These are phyloP conservation scores for Brenthis ino DNA, from an alignment of 2,888 invertebrate species.

Conservation along the genomic window DNA sequence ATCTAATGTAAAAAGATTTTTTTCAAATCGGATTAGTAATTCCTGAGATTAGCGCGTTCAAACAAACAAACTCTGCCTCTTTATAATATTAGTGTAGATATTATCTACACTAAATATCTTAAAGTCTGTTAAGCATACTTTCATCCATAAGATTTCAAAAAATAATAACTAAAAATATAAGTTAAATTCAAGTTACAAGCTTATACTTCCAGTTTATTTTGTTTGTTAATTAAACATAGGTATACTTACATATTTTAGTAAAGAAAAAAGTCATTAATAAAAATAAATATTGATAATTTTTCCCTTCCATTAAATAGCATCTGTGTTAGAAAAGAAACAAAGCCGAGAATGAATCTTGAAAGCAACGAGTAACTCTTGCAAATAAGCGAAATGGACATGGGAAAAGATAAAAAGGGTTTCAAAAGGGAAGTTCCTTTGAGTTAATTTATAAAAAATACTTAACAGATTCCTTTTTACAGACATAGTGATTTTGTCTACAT, in stretches of 20 bases:
- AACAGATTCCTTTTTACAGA: conserved; percentile 45
- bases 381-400: conserved; percentile 42
- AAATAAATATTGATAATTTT: conserved; percentile 11
- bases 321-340: conserved; percentile 32
- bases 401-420: conserved; percentile 42
- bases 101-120: too few species aligned
- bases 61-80: too few species aligned
- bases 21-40: too few species aligned
- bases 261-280: not conserved
- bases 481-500: conserved; percentile 38
- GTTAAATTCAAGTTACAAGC: too few species aligned
- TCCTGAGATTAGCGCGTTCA: too few species aligned
- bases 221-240: too few species aligned
- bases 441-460: conserved; percentile 41
- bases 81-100: too few species aligned
- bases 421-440: conserved; percentile 43
- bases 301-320: conserved; percentile 21
- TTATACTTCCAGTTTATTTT: too few species aligned
- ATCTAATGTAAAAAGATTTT: too few species aligned
- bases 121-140: too few species aligned
- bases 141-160: too few species aligned
- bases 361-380: conserved; percentile 38
- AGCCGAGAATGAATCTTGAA: conserved; percentile 36
- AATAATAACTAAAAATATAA: too few species aligned
- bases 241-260: not conserved